Conservation (phyloP, 2,797 vertebrate genomes). For the Mastacembelus armatus region DNA sequence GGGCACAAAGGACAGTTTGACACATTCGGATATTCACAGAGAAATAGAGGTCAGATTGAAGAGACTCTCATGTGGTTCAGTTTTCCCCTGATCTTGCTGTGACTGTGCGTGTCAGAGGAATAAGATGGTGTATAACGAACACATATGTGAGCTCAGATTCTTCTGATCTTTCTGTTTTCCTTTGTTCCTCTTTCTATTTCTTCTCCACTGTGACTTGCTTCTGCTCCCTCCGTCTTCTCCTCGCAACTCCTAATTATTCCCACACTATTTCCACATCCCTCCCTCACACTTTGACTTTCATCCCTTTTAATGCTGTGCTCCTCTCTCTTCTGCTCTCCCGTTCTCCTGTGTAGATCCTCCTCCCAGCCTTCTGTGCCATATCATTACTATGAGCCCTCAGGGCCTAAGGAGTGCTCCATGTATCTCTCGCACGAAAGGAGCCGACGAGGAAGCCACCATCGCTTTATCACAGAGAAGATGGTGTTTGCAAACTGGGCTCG, state of each 20-base stretch:
- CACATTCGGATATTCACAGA: slow-evolving; percentile 18
- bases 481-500: slow-evolving; percentile 95
- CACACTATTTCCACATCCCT: slow-evolving; percentile 52
- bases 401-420: slow-evolving; percentile 92
- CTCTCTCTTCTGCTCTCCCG: slow-evolving; percentile 26
- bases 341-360: slow-evolving; percentile 80
- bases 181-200: slow-evolving; percentile 51
- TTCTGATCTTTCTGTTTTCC: slow-evolving; percentile 57
- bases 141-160: slow-evolving; percentile 42
- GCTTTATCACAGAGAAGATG: slow-evolving; percentile 94
- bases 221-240: slow-evolving; percentile 6
- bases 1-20: slow-evolving; percentile 18
- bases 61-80: slow-evolving; percentile 25
- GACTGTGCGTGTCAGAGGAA: slow-evolving; percentile 44
- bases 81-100: slow-evolving; percentile 28
- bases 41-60: slow-evolving; percentile 35
- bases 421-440: slow-evolving; percentile 93
- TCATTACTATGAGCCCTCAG: slow-evolving; percentile 94
- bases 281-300: slow-evolving; percentile 77
- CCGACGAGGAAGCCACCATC: slow-evolving; percentile 91
- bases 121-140: slow-evolving; percentile 57
- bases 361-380: slow-evolving; percentile 90
- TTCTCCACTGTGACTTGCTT: slow-evolving; percentile 30
- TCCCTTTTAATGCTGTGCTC: slow-evolving; percentile 26
- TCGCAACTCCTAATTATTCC: slow-evolving; percentile 49